phyloP scores from a whole-genome alignment of 1,140 invertebrate genomes.

The Lucilia sericata region DNA sequence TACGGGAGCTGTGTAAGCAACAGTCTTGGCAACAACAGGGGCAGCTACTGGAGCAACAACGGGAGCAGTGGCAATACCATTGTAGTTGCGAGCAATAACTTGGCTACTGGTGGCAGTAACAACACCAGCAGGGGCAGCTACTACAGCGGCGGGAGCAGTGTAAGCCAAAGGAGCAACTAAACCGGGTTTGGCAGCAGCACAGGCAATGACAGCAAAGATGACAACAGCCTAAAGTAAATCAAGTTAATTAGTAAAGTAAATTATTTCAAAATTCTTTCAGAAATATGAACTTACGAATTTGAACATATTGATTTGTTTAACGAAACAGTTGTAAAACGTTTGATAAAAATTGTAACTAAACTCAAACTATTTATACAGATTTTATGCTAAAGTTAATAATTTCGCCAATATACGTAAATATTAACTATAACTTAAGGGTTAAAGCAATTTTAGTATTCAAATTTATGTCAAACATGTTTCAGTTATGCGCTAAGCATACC shows the following conservation, averaged over 20 bases:
- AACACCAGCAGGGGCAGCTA: constrained; percentile 60
- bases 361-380: no score
- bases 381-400: no score
- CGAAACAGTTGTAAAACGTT: no score
- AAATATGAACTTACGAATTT: background rate
- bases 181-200: constrained; percentile 45
- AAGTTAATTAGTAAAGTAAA: background rate
- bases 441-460: no score
- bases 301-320: no score
- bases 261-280: no score
- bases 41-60: background rate
- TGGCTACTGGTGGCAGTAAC: constrained; percentile 69
- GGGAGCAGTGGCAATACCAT: constrained; percentile 53
- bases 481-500: no score
- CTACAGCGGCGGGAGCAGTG: constrained; percentile 46
- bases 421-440: background rate
- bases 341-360: no score
- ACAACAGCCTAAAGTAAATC: constrained; percentile 28
- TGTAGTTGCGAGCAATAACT: constrained; percentile 68
- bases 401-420: no score
- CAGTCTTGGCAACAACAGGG: constrained; percentile 6
- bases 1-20: constrained; percentile 21
- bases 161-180: constrained; percentile 31
- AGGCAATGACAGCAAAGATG: constrained; percentile 44
- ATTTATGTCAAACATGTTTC: no score